Evolutionary conservation across 2,797 vertebrate genomes (phyloP).

Genomic region (Macrochelys suwanniensis): DNA sequence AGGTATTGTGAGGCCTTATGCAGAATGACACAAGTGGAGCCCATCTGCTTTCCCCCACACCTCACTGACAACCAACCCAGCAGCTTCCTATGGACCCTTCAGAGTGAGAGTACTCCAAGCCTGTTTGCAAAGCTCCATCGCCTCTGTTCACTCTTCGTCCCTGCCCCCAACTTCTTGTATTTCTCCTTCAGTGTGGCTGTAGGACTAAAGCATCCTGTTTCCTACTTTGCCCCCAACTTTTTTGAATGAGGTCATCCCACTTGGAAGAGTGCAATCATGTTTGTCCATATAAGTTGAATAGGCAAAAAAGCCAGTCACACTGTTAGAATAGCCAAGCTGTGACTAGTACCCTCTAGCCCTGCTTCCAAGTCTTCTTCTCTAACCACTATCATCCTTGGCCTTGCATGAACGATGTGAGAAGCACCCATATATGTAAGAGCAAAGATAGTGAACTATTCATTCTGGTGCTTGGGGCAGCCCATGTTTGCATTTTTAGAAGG

Average conservation of each 20-base stretch:
- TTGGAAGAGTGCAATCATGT: no score
- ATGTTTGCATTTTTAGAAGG: conserved; percentile 7
- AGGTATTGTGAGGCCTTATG: not conserved
- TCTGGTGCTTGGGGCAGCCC: not conserved
- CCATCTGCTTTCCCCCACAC: not conserved
- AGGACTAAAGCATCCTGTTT: not conserved
- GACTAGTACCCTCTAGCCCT: not conserved
- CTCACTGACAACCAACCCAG: not conserved
- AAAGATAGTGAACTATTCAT: not conserved
- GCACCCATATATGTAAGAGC: not conserved
- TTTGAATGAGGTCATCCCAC: not conserved
- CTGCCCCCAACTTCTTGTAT: not conserved
- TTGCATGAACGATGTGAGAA: not conserved
- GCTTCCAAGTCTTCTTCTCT: not conserved
- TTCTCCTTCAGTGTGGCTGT: not conserved
- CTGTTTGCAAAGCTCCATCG: not conserved
- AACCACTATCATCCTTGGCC: not conserved
- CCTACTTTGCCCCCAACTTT: not conserved
- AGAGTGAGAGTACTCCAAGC: fast-evolving
- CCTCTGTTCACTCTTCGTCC: not conserved
- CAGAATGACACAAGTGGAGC: not conserved
- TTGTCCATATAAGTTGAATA: not conserved
- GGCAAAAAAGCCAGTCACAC: not conserved
- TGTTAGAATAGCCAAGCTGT: not conserved
- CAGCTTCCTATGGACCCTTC: not conserved